Percentiles rank a stretch among this genome's conserved stretches.
Evolutionary conservation across 2,888 invertebrate species (phyloP).

Genomic region (Tetragonisca angustula): DNA sequence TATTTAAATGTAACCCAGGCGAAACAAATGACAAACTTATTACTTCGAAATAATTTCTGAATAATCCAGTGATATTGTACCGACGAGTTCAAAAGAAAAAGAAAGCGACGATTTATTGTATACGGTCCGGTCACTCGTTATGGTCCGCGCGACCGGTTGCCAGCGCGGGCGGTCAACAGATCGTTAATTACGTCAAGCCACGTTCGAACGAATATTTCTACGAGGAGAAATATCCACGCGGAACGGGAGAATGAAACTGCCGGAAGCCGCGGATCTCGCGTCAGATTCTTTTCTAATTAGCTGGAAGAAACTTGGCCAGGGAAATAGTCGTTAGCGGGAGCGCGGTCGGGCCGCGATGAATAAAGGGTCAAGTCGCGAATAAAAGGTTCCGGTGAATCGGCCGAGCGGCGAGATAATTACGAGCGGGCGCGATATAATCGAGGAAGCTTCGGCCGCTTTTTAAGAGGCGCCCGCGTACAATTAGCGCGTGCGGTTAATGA

Average conservation of each 20-base stretch:
- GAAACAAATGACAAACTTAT: too few relatives aligned
- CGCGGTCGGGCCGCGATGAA: constrained; percentile 18
- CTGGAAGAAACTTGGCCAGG: not conserved
- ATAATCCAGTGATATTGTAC: too few relatives aligned
- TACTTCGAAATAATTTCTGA: too few relatives aligned
- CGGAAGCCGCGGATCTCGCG: not conserved
- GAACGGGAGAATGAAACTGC: not conserved
- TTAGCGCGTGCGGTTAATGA: constrained; percentile 60
- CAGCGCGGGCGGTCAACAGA: not conserved
- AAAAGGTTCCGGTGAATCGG: constrained; percentile 41
- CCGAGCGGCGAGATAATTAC: constrained; percentile 40
- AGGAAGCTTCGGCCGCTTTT: constrained; percentile 34
- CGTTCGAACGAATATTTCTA: not conserved
- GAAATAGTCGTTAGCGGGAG: constrained; percentile 24
- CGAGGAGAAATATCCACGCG: not conserved
- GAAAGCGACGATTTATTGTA: too few relatives aligned
- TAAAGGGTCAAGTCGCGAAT: constrained; percentile 35
- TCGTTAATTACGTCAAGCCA: not conserved
- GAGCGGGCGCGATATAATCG: constrained; percentile 32
- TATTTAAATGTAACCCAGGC: too few relatives aligned
- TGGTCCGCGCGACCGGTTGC: too few relatives aligned
- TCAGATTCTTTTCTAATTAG: constrained; percentile 4
- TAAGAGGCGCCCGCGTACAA: constrained; percentile 20
- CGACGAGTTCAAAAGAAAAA: too few relatives aligned
- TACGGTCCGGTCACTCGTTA: too few relatives aligned